Evolutionary conservation across 2,797 vertebrate genomes (phyloP).

Genomic region (Rhinogobio ventralis): DNA sequence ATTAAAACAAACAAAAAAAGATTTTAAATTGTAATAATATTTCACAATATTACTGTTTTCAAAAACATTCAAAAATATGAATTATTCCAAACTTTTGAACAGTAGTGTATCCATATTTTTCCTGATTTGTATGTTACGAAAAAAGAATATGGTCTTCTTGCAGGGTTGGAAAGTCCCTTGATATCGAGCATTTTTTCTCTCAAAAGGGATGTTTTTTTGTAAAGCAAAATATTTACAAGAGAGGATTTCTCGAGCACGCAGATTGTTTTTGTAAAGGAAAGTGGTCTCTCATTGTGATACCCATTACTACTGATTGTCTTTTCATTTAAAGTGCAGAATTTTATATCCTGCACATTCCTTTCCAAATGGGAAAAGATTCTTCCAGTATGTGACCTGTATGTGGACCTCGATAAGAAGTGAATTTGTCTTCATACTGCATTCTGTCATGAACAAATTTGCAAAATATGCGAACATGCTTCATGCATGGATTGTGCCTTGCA

Average conservation of each 20-base stretch:
- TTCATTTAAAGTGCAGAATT: not conserved
- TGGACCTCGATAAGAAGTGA: not conserved
- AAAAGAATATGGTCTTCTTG: not conserved
- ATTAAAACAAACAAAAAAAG: too few relatives aligned
- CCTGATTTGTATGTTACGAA: not conserved
- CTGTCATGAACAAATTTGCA: constrained; percentile 31
- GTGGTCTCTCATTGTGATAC: not conserved
- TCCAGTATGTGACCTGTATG: constrained; percentile 26
- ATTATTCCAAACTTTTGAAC: not conserved
- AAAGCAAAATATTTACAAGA: constrained; percentile 46
- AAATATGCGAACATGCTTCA: constrained; percentile 27
- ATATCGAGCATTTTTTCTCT: constrained; percentile 12
- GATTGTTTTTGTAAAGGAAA: constrained; percentile 14
- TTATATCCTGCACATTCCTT: not conserved
- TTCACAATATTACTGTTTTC: too few relatives aligned
- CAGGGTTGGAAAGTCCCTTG: not conserved
- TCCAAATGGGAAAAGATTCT: constrained; percentile 1
- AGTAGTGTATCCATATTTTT: not conserved
- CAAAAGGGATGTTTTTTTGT: constrained; percentile 17
- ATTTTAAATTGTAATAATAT: too few relatives aligned
- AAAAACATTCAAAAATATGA: not conserved
- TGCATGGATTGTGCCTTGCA: not conserved
- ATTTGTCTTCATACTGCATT: constrained; percentile 36
- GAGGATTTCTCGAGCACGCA: not conserved
- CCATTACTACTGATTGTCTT: not conserved